Evolutionary conservation across 2,113 vertebrate genomes (phyloP).

Genomic region (Cinclus cinclus): DNA sequence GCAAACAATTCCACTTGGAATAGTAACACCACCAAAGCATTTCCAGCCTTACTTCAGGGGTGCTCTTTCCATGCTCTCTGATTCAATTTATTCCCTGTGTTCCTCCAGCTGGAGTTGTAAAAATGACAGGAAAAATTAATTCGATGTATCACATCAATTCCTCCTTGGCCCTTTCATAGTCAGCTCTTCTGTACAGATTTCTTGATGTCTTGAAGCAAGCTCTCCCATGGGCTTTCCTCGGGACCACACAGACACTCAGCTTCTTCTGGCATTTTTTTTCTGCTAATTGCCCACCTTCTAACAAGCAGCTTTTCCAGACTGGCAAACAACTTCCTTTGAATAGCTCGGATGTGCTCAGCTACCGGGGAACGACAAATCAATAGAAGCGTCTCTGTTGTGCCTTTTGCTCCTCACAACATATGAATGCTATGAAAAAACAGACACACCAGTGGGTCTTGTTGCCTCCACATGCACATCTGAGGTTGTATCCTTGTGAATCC

Average conservation of each 20-base stretch:
- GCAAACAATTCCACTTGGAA: neutral
- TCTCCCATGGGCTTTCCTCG: constrained; percentile 20
- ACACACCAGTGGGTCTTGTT: neutral
- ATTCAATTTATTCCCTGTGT: neutral
- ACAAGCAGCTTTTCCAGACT: neutral
- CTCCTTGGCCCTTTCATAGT: neutral
- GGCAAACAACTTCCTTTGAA: neutral
- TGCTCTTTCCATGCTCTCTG: neutral
- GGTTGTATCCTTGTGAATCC: neutral
- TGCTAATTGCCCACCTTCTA: constrained; percentile 46
- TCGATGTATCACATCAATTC: neutral
- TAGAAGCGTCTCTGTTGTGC: neutral
- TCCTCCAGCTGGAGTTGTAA: neutral
- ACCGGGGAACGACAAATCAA: neutral
- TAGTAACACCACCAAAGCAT: neutral
- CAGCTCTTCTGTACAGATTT: neutral
- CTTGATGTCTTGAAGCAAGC: neutral
- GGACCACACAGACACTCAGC: constrained; percentile 47
- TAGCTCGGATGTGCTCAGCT: neutral
- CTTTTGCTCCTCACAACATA: neutral
- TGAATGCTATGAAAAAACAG: neutral
- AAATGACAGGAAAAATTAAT: constrained; percentile 1
- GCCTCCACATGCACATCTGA: neutral
- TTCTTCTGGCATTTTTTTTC: neutral
- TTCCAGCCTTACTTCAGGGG: neutral